These are phyloP conservation scores for Triplophysa tibetana DNA, from an alignment of 2,113 vertebrate genomes.

Conservation along the genomic window DNA sequence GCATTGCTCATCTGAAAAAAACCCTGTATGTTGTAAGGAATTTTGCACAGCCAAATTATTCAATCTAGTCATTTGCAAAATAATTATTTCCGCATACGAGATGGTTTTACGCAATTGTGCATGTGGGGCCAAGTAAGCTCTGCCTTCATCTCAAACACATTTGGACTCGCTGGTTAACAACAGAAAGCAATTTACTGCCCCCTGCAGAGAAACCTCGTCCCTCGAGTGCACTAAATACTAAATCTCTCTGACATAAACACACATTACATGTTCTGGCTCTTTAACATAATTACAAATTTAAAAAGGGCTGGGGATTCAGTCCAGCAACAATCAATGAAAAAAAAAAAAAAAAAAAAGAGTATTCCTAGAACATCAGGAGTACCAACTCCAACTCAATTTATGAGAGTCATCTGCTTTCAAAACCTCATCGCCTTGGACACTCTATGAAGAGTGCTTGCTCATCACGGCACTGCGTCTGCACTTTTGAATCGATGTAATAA, in stretches of 20 bases:
- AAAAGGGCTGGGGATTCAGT: no score
- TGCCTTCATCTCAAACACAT: conserved; percentile 42
- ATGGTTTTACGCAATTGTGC: conserved; percentile 29
- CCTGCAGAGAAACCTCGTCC: not conserved
- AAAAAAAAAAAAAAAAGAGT: no score
- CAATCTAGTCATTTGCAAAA: conserved; percentile 17
- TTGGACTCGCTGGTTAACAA: conserved; percentile 18
- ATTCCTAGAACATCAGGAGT: no score
- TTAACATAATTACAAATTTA: not conserved
- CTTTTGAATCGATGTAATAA: no score
- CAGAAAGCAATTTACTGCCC: conserved; percentile 44
- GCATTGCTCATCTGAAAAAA: not conserved
- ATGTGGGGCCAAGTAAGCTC: conserved; percentile 16
- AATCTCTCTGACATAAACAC: not conserved
- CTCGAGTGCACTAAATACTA: conserved; percentile 6
- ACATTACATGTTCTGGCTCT: not conserved
- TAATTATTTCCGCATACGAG: conserved; percentile 28
- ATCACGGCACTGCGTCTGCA: no score
- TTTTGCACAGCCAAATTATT: not conserved
- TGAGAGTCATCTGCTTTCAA: no score
- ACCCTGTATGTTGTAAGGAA: not conserved
- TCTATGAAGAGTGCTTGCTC: no score
- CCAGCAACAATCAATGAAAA: no score
- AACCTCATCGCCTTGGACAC: no score
- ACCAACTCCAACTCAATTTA: no score